Percentiles rank a stretch among this genome's conserved stretches.
These are phyloP conservation scores for Zaprionus camerounensis DNA, from an alignment of 1,140 invertebrate species.

Conservation along the genomic window DNA sequence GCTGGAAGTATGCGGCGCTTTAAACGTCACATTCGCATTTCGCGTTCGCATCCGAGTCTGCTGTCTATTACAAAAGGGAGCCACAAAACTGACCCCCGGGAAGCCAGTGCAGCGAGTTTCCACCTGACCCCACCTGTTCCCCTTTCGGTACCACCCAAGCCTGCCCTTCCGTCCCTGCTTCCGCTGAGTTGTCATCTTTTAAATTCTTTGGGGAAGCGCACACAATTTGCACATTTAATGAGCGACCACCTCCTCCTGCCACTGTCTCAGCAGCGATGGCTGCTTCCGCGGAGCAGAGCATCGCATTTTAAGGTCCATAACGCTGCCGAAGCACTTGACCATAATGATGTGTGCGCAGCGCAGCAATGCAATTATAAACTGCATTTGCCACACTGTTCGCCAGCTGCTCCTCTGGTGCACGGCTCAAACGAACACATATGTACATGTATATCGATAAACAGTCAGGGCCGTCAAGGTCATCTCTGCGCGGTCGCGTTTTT, in stretches of 20 bases:
- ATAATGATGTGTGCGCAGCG: constrained; percentile 50
- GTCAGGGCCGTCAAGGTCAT: neutral
- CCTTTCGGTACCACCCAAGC: neutral
- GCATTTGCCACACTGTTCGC: constrained; percentile 2
- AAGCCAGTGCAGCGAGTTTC: neutral
- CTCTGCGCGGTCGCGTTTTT: neutral
- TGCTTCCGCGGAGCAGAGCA: neutral
- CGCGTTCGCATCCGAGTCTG: constrained; percentile 7
- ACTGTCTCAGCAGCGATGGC: neutral
- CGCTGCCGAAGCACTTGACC: constrained; percentile 47
- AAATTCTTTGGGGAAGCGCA: constrained; percentile 45
- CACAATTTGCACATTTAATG: constrained; percentile 60
- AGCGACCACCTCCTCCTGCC: constrained; percentile 15
- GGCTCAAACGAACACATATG: neutral
- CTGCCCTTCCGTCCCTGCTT: neutral
- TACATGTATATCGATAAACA: constrained; percentile 3
- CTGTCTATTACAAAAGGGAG: constrained; percentile 26
- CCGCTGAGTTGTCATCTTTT: constrained; percentile 24
- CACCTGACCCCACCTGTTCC: neutral
- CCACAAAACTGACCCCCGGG: constrained; percentile 27
- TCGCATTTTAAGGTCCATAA: constrained; percentile 28
- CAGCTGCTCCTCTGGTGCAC: neutral
- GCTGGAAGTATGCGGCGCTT: constrained; percentile 39
- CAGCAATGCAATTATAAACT: constrained; percentile 45
- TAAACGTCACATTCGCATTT: constrained; percentile 34